These are phyloP conservation scores for Cataglyphis cursor DNA, from an alignment of 2,888 invertebrate species.

Conservation along the genomic window DNA sequence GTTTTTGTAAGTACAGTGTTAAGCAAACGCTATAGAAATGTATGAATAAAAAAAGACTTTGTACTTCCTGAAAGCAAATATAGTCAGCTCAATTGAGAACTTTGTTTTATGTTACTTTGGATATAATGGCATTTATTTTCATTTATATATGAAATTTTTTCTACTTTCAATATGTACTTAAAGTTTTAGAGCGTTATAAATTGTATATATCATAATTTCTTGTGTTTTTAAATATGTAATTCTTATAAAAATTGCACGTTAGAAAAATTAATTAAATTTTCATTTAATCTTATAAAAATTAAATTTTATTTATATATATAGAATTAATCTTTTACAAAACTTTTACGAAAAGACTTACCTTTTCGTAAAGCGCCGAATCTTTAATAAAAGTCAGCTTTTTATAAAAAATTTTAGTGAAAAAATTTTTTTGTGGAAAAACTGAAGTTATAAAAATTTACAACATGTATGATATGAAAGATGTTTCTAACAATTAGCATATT, in stretches of 20 bases:
- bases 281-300: neutral
- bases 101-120: neutral
- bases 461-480: neutral
- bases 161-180: neutral
- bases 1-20: neutral
- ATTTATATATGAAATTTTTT: neutral
- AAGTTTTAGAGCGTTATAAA: neutral
- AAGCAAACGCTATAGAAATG: neutral
- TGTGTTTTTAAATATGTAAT: neutral
- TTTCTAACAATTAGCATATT: neutral
- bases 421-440: neutral
- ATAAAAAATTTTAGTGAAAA: neutral
- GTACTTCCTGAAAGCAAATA: neutral
- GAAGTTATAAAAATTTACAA: neutral
- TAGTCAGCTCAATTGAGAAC: neutral
- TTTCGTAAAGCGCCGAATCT: neutral
- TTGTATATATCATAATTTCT: neutral
- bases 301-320: neutral
- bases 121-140: neutral
- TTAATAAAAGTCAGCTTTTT: neutral
- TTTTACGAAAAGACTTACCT: neutral
- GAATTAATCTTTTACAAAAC: neutral
- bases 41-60: constrained; percentile 19
- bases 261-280: neutral
- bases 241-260: neutral